Percentiles rank a stretch among this genome's conserved stretches.
These are phyloP conservation scores for Monomorium pharaonis DNA, from an alignment of 1,140 invertebrate species.

Conservation along the genomic window DNA sequence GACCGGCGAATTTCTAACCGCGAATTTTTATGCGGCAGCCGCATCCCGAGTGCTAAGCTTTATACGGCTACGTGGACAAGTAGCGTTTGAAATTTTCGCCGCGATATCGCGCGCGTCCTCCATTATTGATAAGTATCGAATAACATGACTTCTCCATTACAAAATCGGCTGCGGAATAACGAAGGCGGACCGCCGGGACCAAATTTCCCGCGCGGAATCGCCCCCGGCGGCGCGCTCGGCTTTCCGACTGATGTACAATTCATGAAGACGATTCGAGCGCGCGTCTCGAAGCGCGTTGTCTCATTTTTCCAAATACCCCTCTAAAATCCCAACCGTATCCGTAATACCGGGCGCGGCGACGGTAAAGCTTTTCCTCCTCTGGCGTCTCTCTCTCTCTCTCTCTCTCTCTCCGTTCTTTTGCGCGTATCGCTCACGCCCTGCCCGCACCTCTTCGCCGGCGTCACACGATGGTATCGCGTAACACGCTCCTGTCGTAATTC, in stretches of 20 bases:
- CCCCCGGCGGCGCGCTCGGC: not conserved
- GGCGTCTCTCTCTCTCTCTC: no score
- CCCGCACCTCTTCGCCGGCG: not conserved
- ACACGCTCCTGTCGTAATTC: constrained; percentile 67
- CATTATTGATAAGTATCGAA: constrained; percentile 65
- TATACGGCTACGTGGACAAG: constrained; percentile 56
- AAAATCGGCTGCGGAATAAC: constrained; percentile 66
- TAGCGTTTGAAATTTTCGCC: constrained; percentile 58
- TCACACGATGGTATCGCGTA: constrained; percentile 59
- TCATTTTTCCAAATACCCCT: constrained; percentile 69
- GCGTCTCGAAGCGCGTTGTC: constrained; percentile 59
- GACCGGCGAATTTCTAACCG: constrained; percentile 19
- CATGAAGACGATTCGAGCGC: constrained; percentile 69
- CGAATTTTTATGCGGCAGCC: constrained; percentile 39
- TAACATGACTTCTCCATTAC: constrained; percentile 65
- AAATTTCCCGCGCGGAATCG: constrained; percentile 64
- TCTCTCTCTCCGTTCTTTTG: constrained; percentile 19
- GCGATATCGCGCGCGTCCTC: constrained; percentile 52
- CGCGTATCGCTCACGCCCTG: constrained; percentile 5
- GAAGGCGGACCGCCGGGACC: constrained; percentile 34
- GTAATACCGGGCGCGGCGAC: constrained; percentile 19
- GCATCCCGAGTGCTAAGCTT: constrained; percentile 22
- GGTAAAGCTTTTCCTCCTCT: constrained; percentile 32
- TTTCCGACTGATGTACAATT: constrained; percentile 69
- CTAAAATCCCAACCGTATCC: constrained; percentile 55